Evolutionary conservation across 64 coral and sea anemone species (phyloP).

Genomic region (Porites lutea): DNA sequence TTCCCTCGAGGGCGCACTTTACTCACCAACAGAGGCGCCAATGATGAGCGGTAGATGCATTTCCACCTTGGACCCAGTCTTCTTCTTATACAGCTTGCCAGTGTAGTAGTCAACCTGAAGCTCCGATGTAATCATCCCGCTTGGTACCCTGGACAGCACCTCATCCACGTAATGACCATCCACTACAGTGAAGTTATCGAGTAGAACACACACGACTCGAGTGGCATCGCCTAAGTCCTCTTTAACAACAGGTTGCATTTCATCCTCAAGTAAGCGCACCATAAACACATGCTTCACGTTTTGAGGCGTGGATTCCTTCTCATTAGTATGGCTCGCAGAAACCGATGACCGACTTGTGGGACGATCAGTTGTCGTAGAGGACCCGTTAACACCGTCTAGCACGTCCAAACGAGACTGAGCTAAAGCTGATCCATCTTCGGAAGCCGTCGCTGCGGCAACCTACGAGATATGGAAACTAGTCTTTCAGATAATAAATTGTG

Average conservation of each 20-base stretch:
- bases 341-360: neutral
- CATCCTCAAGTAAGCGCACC: slow-evolving; percentile 58
- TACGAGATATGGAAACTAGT: neutral
- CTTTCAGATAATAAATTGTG: too few relatives aligned
- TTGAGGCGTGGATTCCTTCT: neutral
- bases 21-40: slow-evolving; percentile 72
- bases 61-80: neutral
- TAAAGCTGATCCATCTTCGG: neutral
- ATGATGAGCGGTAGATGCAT: slow-evolving; percentile 54
- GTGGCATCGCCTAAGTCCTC: slow-evolving; percentile 8
- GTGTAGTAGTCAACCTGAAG: slow-evolving; percentile 75
- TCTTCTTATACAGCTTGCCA: slow-evolving; percentile 58
- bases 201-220: slow-evolving; percentile 64
- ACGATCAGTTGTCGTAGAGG: neutral
- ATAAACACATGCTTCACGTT: slow-evolving; percentile 70
- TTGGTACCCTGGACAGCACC: slow-evolving; percentile 59
- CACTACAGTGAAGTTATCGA: slow-evolving; percentile 80
- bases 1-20: too few relatives aligned
- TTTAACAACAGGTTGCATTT: slow-evolving; percentile 35
- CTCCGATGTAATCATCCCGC: slow-evolving; percentile 39
- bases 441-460: neutral
- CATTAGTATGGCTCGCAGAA: neutral
- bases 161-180: slow-evolving; percentile 65
- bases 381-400: slow-evolving; percentile 34
- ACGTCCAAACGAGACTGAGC: neutral